Base-by-base conservation (phyloP, 1,140 invertebrate species). In the Dendroctonus ponderosae region DNA sequence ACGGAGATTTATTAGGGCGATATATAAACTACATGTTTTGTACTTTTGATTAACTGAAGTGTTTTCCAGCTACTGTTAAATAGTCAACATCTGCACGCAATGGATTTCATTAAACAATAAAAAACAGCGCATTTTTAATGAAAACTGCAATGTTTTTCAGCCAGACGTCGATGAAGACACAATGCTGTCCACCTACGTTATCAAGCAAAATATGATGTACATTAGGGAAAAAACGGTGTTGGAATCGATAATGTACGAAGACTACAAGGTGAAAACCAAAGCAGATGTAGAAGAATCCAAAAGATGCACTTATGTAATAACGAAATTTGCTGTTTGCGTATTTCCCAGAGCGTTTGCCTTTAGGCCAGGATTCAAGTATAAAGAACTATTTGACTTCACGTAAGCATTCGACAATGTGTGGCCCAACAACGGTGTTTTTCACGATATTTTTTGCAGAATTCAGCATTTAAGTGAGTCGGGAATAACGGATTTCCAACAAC, bases 301-400 rank as follows among this genome's bases (percentile, higher is more conserved):
- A 0, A 82, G 88, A 56, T 92, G 90, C 72, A 85, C 85, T 2
- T 91, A 86, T 72, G 90, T 91, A 0, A 82, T 89, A 12, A 88
- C 88, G 42, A 85, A 85, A 6, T 80, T 84, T 26, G 74, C 83
- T 7, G 87, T 91, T 62, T 82, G 89, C 63, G 83, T 78, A 14
- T 83, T 82, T 66, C 81, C 83, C 12, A 82, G 88, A 60, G 87
- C 85, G 0, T 92, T 93, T 73, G 89, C 84, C 0, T 92, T 87
- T 78, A 84, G 83, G 0, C 79, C 79, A 7, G 81, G 84, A 14
- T 87, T 86, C 6, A 81, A 81, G 11, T 78, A 89, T 15, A 79
- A 80, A 48, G 67, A 72, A 0, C 72, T 86, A 0, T 88, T 92
- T 68, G 84, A 91, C 78, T 82, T 81, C 26, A 80, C 87, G 90